Base-by-base conservation (phyloP, 2,797 vertebrate genomes). In the Diglossa cyanea region DNA sequence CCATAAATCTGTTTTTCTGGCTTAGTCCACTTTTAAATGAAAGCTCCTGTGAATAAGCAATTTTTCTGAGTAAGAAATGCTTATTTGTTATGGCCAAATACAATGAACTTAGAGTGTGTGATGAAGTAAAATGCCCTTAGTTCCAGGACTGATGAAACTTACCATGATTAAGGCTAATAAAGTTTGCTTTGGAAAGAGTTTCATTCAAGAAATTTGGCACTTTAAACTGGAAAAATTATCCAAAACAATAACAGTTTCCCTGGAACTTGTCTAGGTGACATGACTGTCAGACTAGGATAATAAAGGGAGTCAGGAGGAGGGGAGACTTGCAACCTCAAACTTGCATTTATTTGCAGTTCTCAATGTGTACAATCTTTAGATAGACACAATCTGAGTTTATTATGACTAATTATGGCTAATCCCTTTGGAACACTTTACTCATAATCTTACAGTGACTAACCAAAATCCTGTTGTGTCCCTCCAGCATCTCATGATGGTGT, bases 401-500 rank as follows among this genome's bases (percentile, higher is more conserved):
- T 33, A 31, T 51, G 42, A 37, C 35, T 35, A 35, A 35, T 35
- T 35, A 35, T 80, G 42, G 72, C 19, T 83, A 23, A 76, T 39
- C 31, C 33, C 25, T 83, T 75, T 82, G 62, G 75, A 85, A 44
- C 26, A 33, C 31, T 90, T 80, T 25, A 12, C 42, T 82, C 28
- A 7, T 30, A 40, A 8, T 42, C 30, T 66, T 62, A 45, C 6
- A 54, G 8, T 70, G n/a, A n/a, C 55, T 55, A 25, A 50, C 40
- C 47, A 70, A 63, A 50, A 50, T 68, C 42, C 21, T 3, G 1
- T n/a, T 47, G 35, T 37, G 54, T 74, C 35, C 20, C 33, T 70
- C 0, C 61, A 30, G 24, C 33, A 33, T 45, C 51, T 73, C 5
- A 0, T 7, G 1, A 12, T 25, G 20, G 5, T 20, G 17, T 80